Percentiles rank a stretch among this genome's conserved stretches.
Conservation (phyloP, 2,113 vertebrate genomes). For the Kryptolebias marmoratus region DNA sequence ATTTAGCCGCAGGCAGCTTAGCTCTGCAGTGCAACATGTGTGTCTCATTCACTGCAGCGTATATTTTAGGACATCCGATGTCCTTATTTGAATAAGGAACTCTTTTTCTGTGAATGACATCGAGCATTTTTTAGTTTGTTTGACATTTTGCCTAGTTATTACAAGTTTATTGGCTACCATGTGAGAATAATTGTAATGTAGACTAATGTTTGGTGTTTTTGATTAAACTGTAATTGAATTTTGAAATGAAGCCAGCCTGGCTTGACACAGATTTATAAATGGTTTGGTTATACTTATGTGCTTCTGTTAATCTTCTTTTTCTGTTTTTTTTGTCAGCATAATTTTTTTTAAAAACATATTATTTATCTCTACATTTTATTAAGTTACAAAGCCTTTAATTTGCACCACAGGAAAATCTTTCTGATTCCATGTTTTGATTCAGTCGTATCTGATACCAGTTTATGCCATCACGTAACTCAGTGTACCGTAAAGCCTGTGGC, state of each 20-base stretch:
- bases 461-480: too few species aligned
- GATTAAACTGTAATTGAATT: too few species aligned
- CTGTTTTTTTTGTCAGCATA: neutral
- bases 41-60: conserved; percentile 22
- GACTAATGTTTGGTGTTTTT: too few species aligned
- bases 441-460: too few species aligned
- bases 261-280: too few species aligned
- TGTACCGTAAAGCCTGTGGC: too few species aligned
- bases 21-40: conserved; percentile 8
- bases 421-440: too few species aligned
- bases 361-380: too few species aligned
- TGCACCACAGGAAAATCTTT: too few species aligned
- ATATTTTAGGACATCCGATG: conserved; percentile 1
- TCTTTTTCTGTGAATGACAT: conserved; percentile 5
- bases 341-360: neutral
- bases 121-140: conserved; percentile 30
- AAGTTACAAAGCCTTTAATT: too few species aligned
- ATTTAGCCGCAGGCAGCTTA: conserved; percentile 29
- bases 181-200: neutral
- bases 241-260: too few species aligned
- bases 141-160: conserved; percentile 22
- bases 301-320: neutral
- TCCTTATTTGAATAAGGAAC: conserved; percentile 22
- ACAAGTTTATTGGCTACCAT: neutral
- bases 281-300: neutral